These are phyloP conservation scores for Agrilus cyanescens DNA, from an alignment of 2,888 invertebrate genomes.

Conservation along the genomic window DNA sequence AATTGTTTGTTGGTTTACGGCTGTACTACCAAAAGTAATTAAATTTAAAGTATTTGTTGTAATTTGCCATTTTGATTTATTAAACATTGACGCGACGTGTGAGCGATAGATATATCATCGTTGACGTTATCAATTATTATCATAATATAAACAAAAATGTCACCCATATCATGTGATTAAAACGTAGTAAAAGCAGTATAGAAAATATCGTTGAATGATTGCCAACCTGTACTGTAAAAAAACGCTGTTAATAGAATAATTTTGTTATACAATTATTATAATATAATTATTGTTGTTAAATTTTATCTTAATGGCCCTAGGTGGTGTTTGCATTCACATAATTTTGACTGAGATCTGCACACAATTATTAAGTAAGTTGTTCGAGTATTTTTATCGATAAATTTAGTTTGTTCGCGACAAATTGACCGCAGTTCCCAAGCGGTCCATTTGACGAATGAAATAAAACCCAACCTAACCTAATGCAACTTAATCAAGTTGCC, in stretches of 20 bases:
- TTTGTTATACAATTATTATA: conserved; percentile 23
- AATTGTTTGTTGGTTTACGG: conserved; percentile 6
- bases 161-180: conserved; percentile 26
- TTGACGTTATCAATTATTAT: conserved; percentile 10
- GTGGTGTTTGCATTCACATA: conserved; percentile 22
- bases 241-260: conserved; percentile 24
- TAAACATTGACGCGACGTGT: conserved; percentile 5
- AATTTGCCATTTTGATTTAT: conserved; percentile 5
- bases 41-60: conserved; percentile 5
- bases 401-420: conserved; percentile 13
- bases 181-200: conserved; percentile 8
- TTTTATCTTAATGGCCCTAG: conserved; percentile 31
- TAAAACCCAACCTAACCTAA: neutral
- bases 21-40: neutral
- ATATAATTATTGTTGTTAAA: conserved; percentile 30
- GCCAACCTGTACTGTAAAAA: conserved; percentile 18
- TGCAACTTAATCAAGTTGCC: conserved; percentile 6
- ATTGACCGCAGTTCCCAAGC: conserved; percentile 31
- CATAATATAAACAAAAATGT: conserved; percentile 25
- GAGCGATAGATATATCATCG: conserved; percentile 2
- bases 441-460: conserved; percentile 20
- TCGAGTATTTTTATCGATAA: conserved; percentile 2
- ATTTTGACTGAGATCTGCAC: conserved; percentile 1
- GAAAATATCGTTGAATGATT: conserved; percentile 10
- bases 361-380: neutral